Evolutionary conservation across 2,888 invertebrate genomes (phyloP).

Genomic region (Ypsolopha sequella): DNA sequence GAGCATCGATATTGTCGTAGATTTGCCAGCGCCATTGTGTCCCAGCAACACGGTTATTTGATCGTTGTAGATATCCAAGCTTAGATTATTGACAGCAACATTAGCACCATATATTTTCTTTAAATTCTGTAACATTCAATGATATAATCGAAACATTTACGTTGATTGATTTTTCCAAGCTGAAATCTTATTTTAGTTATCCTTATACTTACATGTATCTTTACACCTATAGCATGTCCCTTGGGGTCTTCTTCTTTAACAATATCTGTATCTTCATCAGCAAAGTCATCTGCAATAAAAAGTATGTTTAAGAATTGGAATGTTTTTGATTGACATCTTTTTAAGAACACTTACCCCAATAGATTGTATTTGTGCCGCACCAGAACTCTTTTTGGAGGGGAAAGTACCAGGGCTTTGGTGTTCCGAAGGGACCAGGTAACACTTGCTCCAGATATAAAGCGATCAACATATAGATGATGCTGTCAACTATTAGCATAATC

Average conservation of each 20-base stretch:
- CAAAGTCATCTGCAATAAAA: constrained; percentile 9
- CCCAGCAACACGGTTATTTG: constrained; percentile 84
- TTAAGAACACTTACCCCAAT: too few species aligned
- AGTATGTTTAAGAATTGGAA: too few species aligned
- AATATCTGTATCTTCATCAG: constrained; percentile 19
- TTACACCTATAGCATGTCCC: constrained; percentile 54
- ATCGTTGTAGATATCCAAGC: constrained; percentile 87
- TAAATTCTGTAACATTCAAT: constrained; percentile 57
- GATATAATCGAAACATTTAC: not conserved
- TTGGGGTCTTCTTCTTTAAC: constrained; percentile 60
- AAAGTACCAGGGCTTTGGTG: constrained; percentile 88
- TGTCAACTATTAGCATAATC: constrained; percentile 79
- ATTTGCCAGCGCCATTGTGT: constrained; percentile 92
- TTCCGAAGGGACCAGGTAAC: constrained; percentile 88
- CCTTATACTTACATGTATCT: constrained; percentile 43
- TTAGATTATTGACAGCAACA: constrained; percentile 76
- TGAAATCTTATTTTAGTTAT: not conserved
- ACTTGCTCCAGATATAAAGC: constrained; percentile 91
- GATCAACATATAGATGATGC: constrained; percentile 78
- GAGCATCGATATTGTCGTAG: constrained; percentile 93
- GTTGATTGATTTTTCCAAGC: not conserved
- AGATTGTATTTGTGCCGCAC: constrained; percentile 18
- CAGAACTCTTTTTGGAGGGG: constrained; percentile 75
- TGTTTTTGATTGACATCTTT: too few species aligned
- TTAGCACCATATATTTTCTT: constrained; percentile 73